phyloP scores from a whole-genome alignment of 2,797 vertebrate genomes.

The Syngnathus rostellatus region DNA sequence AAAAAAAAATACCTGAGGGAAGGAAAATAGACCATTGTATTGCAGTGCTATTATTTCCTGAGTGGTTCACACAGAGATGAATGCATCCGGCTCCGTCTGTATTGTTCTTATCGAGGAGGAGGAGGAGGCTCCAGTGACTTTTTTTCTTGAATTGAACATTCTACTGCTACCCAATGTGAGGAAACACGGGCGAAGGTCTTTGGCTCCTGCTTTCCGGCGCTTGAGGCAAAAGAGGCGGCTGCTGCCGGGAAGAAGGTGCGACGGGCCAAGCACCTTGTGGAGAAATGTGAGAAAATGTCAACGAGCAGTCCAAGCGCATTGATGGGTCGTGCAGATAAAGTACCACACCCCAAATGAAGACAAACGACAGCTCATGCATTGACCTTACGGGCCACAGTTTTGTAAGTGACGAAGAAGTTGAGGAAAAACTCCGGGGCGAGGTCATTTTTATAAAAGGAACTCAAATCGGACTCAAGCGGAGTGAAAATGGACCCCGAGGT shows the following conservation, averaged over 20 bases:
- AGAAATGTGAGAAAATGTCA: neutral
- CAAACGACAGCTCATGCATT: neutral
- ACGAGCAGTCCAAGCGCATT: neutral
- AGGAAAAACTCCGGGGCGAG: neutral
- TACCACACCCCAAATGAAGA: neutral
- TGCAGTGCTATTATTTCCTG: conserved; percentile 70
- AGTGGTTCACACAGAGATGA: conserved; percentile 66
- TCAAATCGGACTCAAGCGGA: neutral
- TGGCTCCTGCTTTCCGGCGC: conserved; percentile 57
- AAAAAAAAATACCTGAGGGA: conserved; percentile 48
- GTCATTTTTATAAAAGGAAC: neutral
- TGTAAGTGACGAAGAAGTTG: neutral
- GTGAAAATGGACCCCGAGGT: neutral
- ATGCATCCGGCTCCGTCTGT: conserved; percentile 62
- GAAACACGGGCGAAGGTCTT: conserved; percentile 44
- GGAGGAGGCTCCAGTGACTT: conserved; percentile 33
- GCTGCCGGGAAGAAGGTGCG: conserved; percentile 4
- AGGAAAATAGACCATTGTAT: conserved; percentile 65
- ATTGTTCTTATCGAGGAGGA: conserved; percentile 56
- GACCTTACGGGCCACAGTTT: neutral
- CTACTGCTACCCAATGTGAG: conserved; percentile 37
- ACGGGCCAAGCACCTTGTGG: neutral
- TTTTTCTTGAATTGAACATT: conserved; percentile 41
- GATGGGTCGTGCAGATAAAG: neutral
- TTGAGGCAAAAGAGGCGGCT: conserved; percentile 42